phyloP scores from a whole-genome alignment of 1,140 invertebrate species.

The Coboldia fuscipes region DNA sequence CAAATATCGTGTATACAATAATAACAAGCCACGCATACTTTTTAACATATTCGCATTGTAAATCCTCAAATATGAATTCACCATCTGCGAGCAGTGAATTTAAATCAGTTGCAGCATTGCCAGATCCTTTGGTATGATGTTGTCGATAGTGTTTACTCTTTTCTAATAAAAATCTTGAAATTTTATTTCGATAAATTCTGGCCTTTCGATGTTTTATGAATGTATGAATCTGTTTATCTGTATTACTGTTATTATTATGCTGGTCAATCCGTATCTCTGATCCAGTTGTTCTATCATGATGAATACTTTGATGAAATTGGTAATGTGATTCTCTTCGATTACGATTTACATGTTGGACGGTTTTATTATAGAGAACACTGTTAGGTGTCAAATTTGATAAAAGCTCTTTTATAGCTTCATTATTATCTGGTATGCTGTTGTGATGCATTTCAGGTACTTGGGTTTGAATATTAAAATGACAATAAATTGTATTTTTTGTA shows the following conservation, averaged over 20 bases:
- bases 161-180: no score
- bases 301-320: no score
- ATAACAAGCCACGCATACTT: slow-evolving; percentile 27
- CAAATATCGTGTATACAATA: slow-evolving; percentile 23
- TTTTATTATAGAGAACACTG: not conserved
- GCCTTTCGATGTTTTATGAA: no score
- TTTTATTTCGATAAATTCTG: no score
- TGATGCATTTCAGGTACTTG: not conserved
- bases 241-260: no score
- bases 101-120: no score
- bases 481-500: slow-evolving; percentile 1
- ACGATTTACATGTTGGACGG: not conserved
- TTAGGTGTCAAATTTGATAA: slow-evolving; percentile 2
- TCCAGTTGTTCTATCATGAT: no score
- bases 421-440: not conserved
- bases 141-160: no score
- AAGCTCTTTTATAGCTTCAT: not conserved
- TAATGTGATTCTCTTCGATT: not conserved
- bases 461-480: slow-evolving; percentile 1
- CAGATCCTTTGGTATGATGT: no score
- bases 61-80: not conserved
- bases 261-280: no score
- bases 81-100: not conserved
- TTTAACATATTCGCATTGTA: not conserved
- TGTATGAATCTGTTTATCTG: no score